Base-by-base conservation (phyloP, 2,797 vertebrate species). In the Clamator glandarius region DNA sequence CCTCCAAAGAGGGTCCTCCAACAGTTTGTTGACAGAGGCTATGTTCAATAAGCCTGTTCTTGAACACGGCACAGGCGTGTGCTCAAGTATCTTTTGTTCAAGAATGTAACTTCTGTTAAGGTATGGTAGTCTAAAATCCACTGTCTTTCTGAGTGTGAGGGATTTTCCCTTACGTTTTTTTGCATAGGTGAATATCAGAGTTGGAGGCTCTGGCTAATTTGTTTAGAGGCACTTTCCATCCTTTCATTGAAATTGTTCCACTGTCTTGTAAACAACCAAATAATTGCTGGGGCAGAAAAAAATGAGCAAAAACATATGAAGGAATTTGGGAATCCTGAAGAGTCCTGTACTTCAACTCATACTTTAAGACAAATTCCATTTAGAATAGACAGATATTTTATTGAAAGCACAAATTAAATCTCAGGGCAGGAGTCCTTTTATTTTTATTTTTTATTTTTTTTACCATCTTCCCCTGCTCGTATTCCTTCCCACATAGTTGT, bases 141-240 rank as follows among this genome's bases (percentile, higher is more conserved):
- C 19, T 51, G 6, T 51, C 35, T 72, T n/a, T n/a, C 33, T 31
- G 12, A n/a, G 4, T 31, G 50, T 46, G 17, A 64, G 29, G 28
- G 23, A 36, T 11, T 82, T 91, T 66, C 21, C 12, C 16, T 8
- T 33, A 12, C 1, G 2, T 76, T 76, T 83, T 54, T 89, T 39
- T 42, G 1, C 0, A 1, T 1, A 41, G 12, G 11, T 48, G 33
- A 33, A 46, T 68, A 25, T 26, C 7, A 28, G 42, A 76, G 42
- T 17, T 78, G 26, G 11, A 84, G 19, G 8, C 13, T 74, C 81
- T 82, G 74, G 6, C 36, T 79, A 31, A 28, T 82, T 62, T 83
- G 6, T 69, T 74, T 70, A 61, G 26, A 63, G 28, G 24, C 8
- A 24, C 3, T 59, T 76, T 54, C 36, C 29, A 21, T 83, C 28